Evolutionary conservation across 2,113 vertebrate genomes (phyloP).

Genomic region (Aegotheles bennettii): DNA sequence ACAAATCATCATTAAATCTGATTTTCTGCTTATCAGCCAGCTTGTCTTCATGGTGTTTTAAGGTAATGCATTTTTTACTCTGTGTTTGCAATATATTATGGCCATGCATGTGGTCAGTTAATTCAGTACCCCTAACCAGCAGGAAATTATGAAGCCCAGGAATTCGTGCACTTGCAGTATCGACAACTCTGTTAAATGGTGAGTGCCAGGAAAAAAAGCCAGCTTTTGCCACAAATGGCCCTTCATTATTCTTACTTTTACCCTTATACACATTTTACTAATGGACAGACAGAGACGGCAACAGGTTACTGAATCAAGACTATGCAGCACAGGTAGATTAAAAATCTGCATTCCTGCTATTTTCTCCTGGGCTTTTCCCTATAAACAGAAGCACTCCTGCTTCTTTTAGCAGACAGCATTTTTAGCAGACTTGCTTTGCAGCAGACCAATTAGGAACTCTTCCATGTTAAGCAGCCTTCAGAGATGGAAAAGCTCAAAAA

Average conservation of each 20-base stretch:
- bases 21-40: constrained; percentile 5
- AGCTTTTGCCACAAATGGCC: not conserved
- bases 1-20: not conserved
- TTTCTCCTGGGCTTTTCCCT: not conserved
- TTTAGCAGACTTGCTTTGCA: not conserved
- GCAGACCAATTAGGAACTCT: not conserved
- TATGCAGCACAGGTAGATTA: fast-evolving
- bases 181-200: not conserved
- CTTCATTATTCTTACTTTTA: not conserved
- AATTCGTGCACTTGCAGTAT: not conserved
- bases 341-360: not conserved
- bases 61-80: not conserved
- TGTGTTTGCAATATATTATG: not conserved
- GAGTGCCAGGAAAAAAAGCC: not conserved
- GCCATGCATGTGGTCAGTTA: not conserved
- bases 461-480: not conserved
- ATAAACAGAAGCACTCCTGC: not conserved
- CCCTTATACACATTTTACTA: not conserved
- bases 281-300: fast-evolving
- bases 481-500: not conserved
- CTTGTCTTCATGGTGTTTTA: not conserved
- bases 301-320: not conserved
- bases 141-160: not conserved
- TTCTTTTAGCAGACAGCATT: not conserved
- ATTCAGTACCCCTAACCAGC: not conserved